phyloP scores from a whole-genome alignment of 2,797 vertebrate genomes.

The Sandelia bainsii region DNA sequence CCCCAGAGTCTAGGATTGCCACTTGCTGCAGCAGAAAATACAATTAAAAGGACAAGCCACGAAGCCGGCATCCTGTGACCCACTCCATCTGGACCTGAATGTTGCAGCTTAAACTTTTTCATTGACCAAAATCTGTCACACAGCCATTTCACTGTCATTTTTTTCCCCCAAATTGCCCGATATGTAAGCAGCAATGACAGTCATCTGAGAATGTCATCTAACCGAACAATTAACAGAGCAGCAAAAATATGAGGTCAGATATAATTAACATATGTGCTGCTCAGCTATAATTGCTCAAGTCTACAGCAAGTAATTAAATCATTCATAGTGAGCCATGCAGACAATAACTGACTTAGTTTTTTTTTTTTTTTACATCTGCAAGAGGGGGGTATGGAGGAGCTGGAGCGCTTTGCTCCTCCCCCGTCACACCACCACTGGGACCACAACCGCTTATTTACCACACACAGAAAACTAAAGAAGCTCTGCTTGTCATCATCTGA shows the following conservation, averaged over 20 bases:
- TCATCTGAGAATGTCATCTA: slow-evolving; percentile 69
- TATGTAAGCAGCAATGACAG: slow-evolving; percentile 70
- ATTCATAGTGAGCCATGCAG: slow-evolving; percentile 65
- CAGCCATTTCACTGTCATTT: slow-evolving; percentile 6
- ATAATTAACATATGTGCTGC: slow-evolving; percentile 81
- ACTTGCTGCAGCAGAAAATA: neutral
- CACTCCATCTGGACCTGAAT: slow-evolving; percentile 32
- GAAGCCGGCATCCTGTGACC: slow-evolving; percentile 1
- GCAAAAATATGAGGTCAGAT: slow-evolving; percentile 79
- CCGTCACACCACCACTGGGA: slow-evolving; percentile 51
- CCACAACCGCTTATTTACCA: neutral
- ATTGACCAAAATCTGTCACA: slow-evolving; percentile 43
- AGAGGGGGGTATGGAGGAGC: neutral
- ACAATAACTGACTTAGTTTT: slow-evolving; percentile 53
- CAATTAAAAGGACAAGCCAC: slow-evolving; percentile 29
- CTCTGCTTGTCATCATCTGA: slow-evolving; percentile 17
- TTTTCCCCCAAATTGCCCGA: slow-evolving; percentile 54
- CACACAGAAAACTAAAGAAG: slow-evolving; percentile 12
- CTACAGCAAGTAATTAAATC: slow-evolving; percentile 79
- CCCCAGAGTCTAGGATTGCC: too few relatives aligned
- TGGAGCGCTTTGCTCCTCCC: slow-evolving; percentile 40
- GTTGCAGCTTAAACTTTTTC: slow-evolving; percentile 39
- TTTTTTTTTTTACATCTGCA: slow-evolving; percentile 12
- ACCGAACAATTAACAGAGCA: slow-evolving; percentile 78
- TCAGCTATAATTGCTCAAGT: slow-evolving; percentile 80